These are phyloP conservation scores for Pyrocoelia pectoralis DNA, from an alignment of 2,888 invertebrate species.

Conservation along the genomic window DNA sequence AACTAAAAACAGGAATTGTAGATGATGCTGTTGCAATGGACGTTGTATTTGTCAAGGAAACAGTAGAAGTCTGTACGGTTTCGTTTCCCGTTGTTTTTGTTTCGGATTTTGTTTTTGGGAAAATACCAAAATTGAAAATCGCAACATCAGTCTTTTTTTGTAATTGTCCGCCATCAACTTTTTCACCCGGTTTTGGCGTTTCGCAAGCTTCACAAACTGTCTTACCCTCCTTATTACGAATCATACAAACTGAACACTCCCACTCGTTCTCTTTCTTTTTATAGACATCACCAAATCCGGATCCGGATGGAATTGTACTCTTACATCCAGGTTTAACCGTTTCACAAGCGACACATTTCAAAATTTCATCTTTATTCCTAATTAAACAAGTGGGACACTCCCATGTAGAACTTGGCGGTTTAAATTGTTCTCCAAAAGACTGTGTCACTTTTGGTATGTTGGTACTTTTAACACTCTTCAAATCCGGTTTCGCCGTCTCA, in stretches of 20 bases:
- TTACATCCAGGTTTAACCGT: constrained; percentile 61
- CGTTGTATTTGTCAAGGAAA: background rate
- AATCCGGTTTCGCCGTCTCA: constrained; percentile 54
- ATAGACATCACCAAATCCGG: constrained; percentile 57
- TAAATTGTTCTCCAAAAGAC: constrained; percentile 59
- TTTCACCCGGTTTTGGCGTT: constrained; percentile 61
- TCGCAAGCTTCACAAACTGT: constrained; percentile 68
- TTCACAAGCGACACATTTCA: constrained; percentile 67
- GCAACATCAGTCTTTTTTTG: background rate
- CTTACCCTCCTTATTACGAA: constrained; percentile 62
- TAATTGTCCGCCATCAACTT: constrained; percentile 15
- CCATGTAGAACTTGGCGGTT: constrained; percentile 65
- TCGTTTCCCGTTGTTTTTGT: constrained; percentile 34
- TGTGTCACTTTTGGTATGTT: background rate
- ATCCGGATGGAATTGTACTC: constrained; percentile 35
- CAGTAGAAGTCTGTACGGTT: constrained; percentile 5
- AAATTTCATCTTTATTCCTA: constrained; percentile 60
- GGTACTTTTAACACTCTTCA: background rate
- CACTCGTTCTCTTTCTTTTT: constrained; percentile 62
- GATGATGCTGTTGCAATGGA: constrained; percentile 20
- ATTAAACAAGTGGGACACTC: constrained; percentile 68
- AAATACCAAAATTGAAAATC: constrained; percentile 62
- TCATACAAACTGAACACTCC: constrained; percentile 70
- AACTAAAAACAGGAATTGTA: constrained; percentile 40
- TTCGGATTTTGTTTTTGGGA: constrained; percentile 43